A percentile compares a stretch with the other conserved stretches of the same genome.
These are phyloP conservation scores for Orbicella faveolata DNA, from an alignment of 64 coral and sea anemone genomes.

Conservation along the genomic window DNA sequence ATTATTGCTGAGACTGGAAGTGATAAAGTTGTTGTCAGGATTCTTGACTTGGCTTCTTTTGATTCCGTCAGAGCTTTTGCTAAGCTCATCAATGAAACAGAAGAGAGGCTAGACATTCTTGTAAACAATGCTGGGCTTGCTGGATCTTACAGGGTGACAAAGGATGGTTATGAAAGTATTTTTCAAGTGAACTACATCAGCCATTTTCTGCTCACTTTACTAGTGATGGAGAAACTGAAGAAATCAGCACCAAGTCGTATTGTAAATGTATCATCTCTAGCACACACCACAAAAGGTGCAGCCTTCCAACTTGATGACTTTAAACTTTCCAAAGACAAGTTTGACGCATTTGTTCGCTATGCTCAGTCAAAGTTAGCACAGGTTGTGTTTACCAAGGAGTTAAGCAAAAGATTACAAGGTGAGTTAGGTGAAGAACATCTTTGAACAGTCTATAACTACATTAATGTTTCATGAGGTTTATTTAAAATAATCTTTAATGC, in stretches of 20 bases:
- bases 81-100: slow-evolving; percentile 51
- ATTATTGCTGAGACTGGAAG: slow-evolving; percentile 72
- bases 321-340: slow-evolving; percentile 33
- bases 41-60: slow-evolving; percentile 75
- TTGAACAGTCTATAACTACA: too few relatives aligned
- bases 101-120: slow-evolving; percentile 81
- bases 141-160: slow-evolving; percentile 16
- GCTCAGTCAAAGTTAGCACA: slow-evolving; percentile 7
- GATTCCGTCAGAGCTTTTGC: slow-evolving; percentile 80
- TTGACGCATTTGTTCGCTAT: neutral
- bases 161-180: slow-evolving; percentile 66
- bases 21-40: slow-evolving; percentile 63
- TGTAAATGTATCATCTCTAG: slow-evolving; percentile 69
- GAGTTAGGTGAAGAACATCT: neutral
- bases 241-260: slow-evolving; percentile 76
- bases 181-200: slow-evolving; percentile 81
- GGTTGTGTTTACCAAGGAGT: slow-evolving; percentile 51
- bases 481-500: neutral
- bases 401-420: slow-evolving; percentile 17
- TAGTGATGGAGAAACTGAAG: slow-evolving; percentile 72
- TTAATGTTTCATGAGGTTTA: too few relatives aligned
- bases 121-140: slow-evolving; percentile 79
- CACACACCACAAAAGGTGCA: neutral
- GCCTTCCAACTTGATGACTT: slow-evolving; percentile 54
- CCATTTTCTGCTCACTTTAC: slow-evolving; percentile 77